phyloP scores from a whole-genome alignment of 2,888 invertebrate species.

The Timandra comae region DNA sequence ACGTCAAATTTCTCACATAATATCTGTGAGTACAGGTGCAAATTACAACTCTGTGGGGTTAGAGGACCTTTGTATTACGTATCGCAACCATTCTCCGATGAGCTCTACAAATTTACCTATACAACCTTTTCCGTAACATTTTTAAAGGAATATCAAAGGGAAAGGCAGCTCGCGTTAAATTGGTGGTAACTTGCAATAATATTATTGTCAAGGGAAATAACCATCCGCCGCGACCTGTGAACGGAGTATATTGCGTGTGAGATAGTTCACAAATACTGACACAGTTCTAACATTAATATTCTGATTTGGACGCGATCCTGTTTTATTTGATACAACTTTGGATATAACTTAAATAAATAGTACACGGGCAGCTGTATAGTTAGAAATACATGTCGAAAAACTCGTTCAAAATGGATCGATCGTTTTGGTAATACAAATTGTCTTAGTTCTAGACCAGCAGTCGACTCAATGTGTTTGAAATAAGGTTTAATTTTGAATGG shows the following conservation, averaged over 20 bases:
- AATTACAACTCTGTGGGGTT: slow-evolving; percentile 59
- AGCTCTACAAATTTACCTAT: slow-evolving; percentile 37
- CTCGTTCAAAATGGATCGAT: slow-evolving; percentile 53
- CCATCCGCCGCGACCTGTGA: slow-evolving; percentile 40
- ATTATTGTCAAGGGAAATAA: slow-evolving; percentile 68
- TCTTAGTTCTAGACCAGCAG: slow-evolving; percentile 19
- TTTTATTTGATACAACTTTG: slow-evolving; percentile 23
- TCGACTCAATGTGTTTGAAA: slow-evolving; percentile 18
- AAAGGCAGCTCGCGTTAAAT: slow-evolving; percentile 40
- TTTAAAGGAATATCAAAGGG: slow-evolving; percentile 20
- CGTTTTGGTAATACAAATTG: slow-evolving; percentile 47
- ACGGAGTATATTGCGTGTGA: slow-evolving; percentile 43
- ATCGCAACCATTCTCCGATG: slow-evolving; percentile 38
- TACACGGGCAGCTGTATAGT: slow-evolving; percentile 45
- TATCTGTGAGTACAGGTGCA: slow-evolving; percentile 67
- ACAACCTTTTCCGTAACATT: slow-evolving; percentile 24
- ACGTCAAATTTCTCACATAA: slow-evolving; percentile 64
- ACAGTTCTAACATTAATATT: slow-evolving; percentile 14
- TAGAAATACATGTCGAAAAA: slow-evolving; percentile 45
- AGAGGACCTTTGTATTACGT: slow-evolving; percentile 53
- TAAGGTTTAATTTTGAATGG: slow-evolving; percentile 34
- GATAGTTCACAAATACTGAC: slow-evolving; percentile 34
- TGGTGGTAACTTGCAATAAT: slow-evolving; percentile 56
- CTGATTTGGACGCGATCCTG: slow-evolving; percentile 10
- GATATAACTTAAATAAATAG: slow-evolving; percentile 13